Evolutionary conservation across 2,888 invertebrate genomes (phyloP).

Genomic region (Gortyna flavago): DNA sequence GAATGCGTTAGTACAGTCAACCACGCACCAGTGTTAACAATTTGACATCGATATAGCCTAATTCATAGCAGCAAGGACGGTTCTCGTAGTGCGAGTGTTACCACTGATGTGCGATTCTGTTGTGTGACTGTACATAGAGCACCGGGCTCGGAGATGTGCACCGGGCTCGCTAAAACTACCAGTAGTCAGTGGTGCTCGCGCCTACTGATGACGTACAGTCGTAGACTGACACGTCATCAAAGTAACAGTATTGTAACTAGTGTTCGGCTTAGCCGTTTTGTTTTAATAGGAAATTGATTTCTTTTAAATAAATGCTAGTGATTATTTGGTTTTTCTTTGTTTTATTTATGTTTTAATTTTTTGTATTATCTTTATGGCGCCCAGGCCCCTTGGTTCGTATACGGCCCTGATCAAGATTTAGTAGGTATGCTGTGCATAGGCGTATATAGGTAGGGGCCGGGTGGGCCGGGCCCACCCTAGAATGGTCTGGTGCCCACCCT

Average conservation of each 20-base stretch:
- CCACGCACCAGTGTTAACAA: background rate
- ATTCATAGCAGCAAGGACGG: background rate
- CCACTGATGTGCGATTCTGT: background rate
- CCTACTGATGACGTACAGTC: background rate
- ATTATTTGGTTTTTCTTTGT: constrained; percentile 33
- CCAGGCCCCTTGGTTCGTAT: background rate
- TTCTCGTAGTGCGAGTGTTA: background rate
- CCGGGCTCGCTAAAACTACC: no score
- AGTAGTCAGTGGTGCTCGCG: background rate
- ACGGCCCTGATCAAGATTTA: background rate
- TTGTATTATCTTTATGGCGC: background rate
- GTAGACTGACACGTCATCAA: constrained; percentile 3
- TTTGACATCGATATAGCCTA: background rate
- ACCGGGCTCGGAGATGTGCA: no score
- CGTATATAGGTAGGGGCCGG: no score
- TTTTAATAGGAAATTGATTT: constrained; percentile 3
- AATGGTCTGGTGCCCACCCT: no score
- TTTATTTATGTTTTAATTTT: constrained; percentile 19
- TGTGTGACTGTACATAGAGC: background rate
- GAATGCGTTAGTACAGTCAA: background rate
- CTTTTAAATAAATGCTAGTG: constrained; percentile 35
- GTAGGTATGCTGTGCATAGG: no score
- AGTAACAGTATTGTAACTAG: constrained; percentile 37
- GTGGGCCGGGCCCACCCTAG: no score
- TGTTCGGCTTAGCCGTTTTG: constrained; percentile 16